These are phyloP conservation scores for Drosophila erecta DNA, from an alignment of 1,140 invertebrate species.

Conservation along the genomic window DNA sequence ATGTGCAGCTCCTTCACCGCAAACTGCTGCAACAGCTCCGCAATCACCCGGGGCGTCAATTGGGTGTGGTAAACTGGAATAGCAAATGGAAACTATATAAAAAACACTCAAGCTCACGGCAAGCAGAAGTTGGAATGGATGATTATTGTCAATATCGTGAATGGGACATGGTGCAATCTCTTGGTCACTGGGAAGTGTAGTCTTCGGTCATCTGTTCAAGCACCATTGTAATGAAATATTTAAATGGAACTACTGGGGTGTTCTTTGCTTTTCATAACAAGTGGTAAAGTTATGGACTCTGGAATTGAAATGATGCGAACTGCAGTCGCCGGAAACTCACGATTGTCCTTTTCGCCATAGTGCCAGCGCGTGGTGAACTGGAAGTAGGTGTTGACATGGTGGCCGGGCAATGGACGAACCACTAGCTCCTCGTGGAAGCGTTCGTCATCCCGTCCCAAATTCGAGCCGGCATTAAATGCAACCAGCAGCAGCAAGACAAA, in stretches of 20 bases:
- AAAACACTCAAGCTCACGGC: too few relatives aligned
- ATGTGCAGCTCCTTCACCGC: slow-evolving; percentile 96
- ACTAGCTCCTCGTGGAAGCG: slow-evolving; percentile 92
- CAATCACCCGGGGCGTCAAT: slow-evolving; percentile 95
- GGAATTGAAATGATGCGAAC: background rate
- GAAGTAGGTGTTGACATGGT: slow-evolving; percentile 93
- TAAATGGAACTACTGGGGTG: too few relatives aligned
- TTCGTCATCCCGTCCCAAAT: slow-evolving; percentile 84
- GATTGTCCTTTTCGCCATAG: slow-evolving; percentile 85
- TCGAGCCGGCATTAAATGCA: slow-evolving; percentile 20
- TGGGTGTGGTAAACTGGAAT: slow-evolving; percentile 91
- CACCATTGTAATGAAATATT: too few relatives aligned
- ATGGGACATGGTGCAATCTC: too few relatives aligned
- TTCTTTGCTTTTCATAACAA: too few relatives aligned
- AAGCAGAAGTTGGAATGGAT: background rate
- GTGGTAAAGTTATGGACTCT: too few relatives aligned
- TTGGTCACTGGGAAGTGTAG: too few relatives aligned
- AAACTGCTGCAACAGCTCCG: slow-evolving; percentile 94
- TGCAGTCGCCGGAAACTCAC: slow-evolving; percentile 85
- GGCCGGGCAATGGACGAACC: slow-evolving; percentile 90
- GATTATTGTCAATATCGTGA: too few relatives aligned
- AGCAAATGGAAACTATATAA: background rate
- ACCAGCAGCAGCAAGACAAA: slow-evolving; percentile 11
- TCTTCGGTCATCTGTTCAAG: too few relatives aligned
- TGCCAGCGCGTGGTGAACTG: slow-evolving; percentile 94